Conservation (phyloP, 2,797 vertebrate species). For the Spea hammondii region DNA sequence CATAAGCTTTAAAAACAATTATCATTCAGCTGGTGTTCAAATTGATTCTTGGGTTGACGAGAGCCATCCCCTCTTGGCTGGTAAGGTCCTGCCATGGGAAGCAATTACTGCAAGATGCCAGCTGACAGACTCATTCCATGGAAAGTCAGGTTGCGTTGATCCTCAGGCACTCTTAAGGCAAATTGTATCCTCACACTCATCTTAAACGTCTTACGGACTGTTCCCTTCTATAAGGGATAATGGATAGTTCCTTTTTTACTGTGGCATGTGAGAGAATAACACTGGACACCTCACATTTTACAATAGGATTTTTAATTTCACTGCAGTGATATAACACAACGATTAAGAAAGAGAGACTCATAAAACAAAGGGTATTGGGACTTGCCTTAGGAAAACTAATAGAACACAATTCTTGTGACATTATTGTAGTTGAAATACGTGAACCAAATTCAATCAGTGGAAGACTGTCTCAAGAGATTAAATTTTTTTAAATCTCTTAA, state of each 20-base stretch:
- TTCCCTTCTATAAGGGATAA: slow-evolving; percentile 89
- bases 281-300: slow-evolving; percentile 69
- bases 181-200: slow-evolving; percentile 94
- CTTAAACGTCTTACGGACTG: slow-evolving; percentile 91
- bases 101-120: slow-evolving; percentile 97
- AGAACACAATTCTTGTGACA: slow-evolving; percentile 47
- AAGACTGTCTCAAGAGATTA: slow-evolving; percentile 55
- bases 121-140: slow-evolving; percentile 92
- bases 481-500: slow-evolving; percentile 53
- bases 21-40: slow-evolving; percentile 82
- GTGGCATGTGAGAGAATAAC: slow-evolving; percentile 76
- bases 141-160: slow-evolving; percentile 85
- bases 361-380: slow-evolving; percentile 61
- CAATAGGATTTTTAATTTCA: slow-evolving; percentile 71
- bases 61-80: slow-evolving; percentile 75
- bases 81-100: slow-evolving; percentile 95
- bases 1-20: slow-evolving; percentile 85
- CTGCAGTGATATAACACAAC: slow-evolving; percentile 66
- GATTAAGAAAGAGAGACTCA: slow-evolving; percentile 62
- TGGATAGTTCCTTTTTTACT: slow-evolving; percentile 87
- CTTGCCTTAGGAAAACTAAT: slow-evolving; percentile 63
- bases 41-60: slow-evolving; percentile 85
- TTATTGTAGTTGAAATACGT: slow-evolving; percentile 55
- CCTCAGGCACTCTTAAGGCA: slow-evolving; percentile 97
- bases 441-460: slow-evolving; percentile 58